A percentile compares a stretch with the other conserved stretches of the same genome.
Conservation (phyloP, 2,888 invertebrate genomes). For the Crossocerus cetratus region DNA sequence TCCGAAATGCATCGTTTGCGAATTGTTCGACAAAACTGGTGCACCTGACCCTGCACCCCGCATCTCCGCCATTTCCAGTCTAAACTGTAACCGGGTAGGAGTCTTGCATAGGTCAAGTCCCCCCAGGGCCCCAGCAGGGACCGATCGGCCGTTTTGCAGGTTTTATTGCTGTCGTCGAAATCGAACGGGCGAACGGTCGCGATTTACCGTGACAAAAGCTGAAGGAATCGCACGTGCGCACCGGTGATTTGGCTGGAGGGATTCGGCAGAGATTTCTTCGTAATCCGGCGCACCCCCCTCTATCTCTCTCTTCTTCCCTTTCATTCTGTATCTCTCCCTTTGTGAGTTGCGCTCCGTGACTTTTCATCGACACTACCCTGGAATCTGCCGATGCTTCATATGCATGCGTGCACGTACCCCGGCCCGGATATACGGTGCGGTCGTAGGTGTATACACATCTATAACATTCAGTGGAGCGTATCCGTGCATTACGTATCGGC, state of each 20-base stretch:
- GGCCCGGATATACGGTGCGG: too few relatives aligned
- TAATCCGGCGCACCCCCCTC: not conserved
- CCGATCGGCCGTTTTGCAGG: constrained; percentile 4
- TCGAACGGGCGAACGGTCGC: constrained; percentile 6
- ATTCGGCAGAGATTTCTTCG: too few relatives aligned
- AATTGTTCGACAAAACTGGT: constrained; percentile 6
- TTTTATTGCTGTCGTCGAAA: constrained; percentile 44
- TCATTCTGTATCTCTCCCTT: not conserved
- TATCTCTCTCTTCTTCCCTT: not conserved
- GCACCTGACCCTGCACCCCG: not conserved
- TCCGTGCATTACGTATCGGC: too few relatives aligned
- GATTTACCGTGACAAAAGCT: constrained; percentile 28
- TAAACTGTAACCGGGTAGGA: constrained; percentile 17
- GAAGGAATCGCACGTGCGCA: constrained; percentile 35
- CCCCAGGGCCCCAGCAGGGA: constrained; percentile 28
- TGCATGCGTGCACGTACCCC: too few relatives aligned
- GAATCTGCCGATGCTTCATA: too few relatives aligned
- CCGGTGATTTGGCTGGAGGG: too few relatives aligned
- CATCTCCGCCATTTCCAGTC: not conserved
- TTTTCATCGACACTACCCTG: too few relatives aligned
- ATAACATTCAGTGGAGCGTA: too few relatives aligned
- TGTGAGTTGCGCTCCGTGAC: too few relatives aligned
- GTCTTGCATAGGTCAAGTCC: constrained; percentile 32
- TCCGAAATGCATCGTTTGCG: constrained; percentile 23
- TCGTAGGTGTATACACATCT: too few relatives aligned